Evolutionary conservation across 2,113 vertebrate species (phyloP), one percentile per base, ranked within the genome.

Genomic region (Anolis sagrei): DNA sequence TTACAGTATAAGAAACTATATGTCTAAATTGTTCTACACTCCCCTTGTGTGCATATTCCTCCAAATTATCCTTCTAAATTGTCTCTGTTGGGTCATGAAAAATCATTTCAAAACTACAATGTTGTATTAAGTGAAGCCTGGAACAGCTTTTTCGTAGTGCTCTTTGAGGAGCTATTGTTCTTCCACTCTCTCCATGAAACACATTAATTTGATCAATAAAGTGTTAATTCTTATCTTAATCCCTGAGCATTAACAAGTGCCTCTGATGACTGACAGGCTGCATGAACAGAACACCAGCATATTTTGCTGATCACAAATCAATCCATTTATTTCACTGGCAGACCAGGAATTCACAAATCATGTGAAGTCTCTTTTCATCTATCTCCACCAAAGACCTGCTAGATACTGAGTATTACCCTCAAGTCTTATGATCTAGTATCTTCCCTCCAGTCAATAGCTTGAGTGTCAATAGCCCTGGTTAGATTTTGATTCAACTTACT

Each of bases 171-270:
- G 4, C 29, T 1, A 19, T 58, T 27, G 87, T 36, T 39, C 36
- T 29, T 32, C 7, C 34, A 18, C 27, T 19, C n/a, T 16, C 25
- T 39, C 32, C 76, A 77, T 11, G 82, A 25, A 8, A 49, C 86
- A 29, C 5, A 79, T 89, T 81, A 86, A 85, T 54, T 21, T 18
- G 81, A 81, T 89, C 84, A 88, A 23, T 84, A 79, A 92, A 89
- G 51, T 64, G 11, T 4, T 78, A 89, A 74, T 2, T 29, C 64
- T 80, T 86, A 51, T 76, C 79, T 81, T 54, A 83, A 61, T 58
- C 16, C 70, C 54, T 62, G 25, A 48, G 2, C n/a, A 36, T 74
- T 16, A 74, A 32, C 32, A 73, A 62, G 44, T 39, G 39, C 34
- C 70, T 62, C 32, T 10, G 44, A 62, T 62, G 70, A 75, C 25